Evolutionary conservation across 2,797 vertebrate species (phyloP).

Genomic region (Falco naumanni): DNA sequence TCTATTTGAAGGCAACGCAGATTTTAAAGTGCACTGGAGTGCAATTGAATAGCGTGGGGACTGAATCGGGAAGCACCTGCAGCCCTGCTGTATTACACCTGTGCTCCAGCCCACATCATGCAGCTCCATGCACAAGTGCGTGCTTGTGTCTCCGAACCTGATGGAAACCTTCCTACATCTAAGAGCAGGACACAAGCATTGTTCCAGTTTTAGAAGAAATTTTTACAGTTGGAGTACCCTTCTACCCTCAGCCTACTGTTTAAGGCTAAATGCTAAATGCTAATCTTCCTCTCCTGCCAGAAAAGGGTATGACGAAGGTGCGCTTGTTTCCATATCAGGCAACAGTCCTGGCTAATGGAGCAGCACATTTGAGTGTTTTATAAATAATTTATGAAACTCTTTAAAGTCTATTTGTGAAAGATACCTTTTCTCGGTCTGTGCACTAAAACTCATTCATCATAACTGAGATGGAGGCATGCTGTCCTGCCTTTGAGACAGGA

Average conservation of each 20-base stretch:
- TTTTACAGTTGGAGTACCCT: neutral
- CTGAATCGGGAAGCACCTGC: neutral
- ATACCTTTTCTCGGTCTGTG: neutral
- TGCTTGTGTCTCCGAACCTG: neutral
- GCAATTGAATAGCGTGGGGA: neutral
- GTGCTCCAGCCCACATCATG: neutral
- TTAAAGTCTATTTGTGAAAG: conserved; percentile 24
- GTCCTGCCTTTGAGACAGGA: neutral
- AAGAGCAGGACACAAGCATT: neutral
- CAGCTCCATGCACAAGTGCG: neutral
- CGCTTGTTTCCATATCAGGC: neutral
- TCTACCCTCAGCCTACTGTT: neutral
- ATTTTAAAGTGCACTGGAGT: neutral
- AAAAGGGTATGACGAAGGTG: neutral
- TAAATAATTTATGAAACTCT: conserved; percentile 54
- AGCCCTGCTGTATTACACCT: rapidly evolving
- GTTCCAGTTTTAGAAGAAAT: neutral
- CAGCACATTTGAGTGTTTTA: neutral
- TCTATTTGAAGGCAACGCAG: neutral
- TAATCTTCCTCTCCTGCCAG: neutral
- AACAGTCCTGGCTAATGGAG: neutral
- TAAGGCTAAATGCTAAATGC: neutral
- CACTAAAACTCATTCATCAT: conserved; percentile 41
- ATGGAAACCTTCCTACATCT: neutral
- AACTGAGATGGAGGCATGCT: neutral